These are phyloP conservation scores for Parthenolecanium corni DNA, from an alignment of 2,888 invertebrate species.

Conservation along the genomic window DNA sequence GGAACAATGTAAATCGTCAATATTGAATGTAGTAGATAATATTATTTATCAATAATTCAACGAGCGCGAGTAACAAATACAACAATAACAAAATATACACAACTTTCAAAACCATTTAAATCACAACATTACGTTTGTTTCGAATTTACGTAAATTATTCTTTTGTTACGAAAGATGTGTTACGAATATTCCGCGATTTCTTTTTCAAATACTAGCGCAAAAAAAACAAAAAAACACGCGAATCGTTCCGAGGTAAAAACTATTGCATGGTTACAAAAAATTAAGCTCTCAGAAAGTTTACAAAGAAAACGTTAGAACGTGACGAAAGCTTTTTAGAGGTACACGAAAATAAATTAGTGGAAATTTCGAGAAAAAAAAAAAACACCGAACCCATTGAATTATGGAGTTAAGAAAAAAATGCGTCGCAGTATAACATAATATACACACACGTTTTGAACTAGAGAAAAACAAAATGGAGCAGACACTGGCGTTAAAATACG, in stretches of 20 bases:
- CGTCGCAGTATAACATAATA: not conserved
- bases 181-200: too few relatives aligned
- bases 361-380: too few relatives aligned
- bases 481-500: not conserved
- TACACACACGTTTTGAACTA: not conserved
- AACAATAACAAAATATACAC: not conserved
- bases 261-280: not conserved
- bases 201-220: too few relatives aligned
- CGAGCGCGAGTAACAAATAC: not conserved
- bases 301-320: too few relatives aligned
- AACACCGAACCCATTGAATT: too few relatives aligned
- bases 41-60: not conserved
- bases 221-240: too few relatives aligned
- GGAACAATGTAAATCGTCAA: too few relatives aligned
- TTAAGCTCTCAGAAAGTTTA: not conserved
- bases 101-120: not conserved
- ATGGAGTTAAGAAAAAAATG: not conserved
- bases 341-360: too few relatives aligned
- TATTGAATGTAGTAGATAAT: not conserved
- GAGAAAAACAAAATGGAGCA: not conserved
- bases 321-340: too few relatives aligned
- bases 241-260: too few relatives aligned
- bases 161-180: not conserved
- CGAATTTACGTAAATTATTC: not conserved
- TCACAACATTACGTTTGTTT: not conserved